These are phyloP conservation scores for Drosophila nr. perissopoda DNA, from an alignment of 2,888 invertebrate genomes.

Conservation along the genomic window DNA sequence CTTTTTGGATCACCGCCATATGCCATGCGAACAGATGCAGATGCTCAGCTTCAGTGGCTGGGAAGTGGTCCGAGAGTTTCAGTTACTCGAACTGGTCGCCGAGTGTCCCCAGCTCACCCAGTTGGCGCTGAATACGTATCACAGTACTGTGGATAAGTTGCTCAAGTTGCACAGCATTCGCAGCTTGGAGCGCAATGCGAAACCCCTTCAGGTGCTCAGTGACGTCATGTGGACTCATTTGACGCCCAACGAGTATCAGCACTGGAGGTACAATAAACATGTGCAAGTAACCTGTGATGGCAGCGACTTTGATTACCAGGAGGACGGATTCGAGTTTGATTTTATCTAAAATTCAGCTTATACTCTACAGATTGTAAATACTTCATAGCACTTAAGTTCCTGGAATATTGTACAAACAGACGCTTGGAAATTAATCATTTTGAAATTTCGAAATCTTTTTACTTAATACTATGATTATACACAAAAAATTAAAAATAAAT, in stretches of 20 bases:
- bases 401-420: constrained; percentile 19
- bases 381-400: constrained; percentile 10
- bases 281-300: constrained; percentile 63
- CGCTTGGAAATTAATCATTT: not conserved
- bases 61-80: constrained; percentile 60
- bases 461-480: too few relatives aligned
- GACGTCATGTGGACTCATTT: constrained; percentile 61
- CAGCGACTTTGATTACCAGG: constrained; percentile 66
- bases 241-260: constrained; percentile 31
- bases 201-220: constrained; percentile 56
- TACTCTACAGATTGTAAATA: constrained; percentile 35
- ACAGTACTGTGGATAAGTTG: constrained; percentile 58
- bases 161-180: constrained; percentile 55
- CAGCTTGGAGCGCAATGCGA: constrained; percentile 35
- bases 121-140: constrained; percentile 56
- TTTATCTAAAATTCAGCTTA: constrained; percentile 45
- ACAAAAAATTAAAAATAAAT: too few relatives aligned
- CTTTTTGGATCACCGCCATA: constrained; percentile 60
- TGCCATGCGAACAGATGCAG: constrained; percentile 68
- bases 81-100: constrained; percentile 59
- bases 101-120: constrained; percentile 55
- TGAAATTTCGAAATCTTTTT: too few relatives aligned
- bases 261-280: constrained; percentile 45
- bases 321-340: constrained; percentile 72
- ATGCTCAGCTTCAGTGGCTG: constrained; percentile 70